Conservation (phyloP, 2,113 vertebrate genomes). For the Callaeas wilsoni region DNA sequence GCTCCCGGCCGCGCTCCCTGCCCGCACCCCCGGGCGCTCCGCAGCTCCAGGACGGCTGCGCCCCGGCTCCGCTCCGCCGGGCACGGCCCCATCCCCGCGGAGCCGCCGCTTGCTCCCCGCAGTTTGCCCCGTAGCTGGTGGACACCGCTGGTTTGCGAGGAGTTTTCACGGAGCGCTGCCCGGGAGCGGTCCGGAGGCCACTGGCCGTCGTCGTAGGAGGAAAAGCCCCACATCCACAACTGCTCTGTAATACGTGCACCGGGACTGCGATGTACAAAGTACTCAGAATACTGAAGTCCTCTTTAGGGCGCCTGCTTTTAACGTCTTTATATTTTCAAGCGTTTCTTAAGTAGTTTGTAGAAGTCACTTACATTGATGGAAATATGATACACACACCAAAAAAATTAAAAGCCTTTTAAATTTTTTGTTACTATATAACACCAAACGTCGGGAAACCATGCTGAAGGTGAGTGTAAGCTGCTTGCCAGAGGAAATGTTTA, state of each 20-base stretch:
- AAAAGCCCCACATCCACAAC: fast-evolving
- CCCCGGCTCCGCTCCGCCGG: neutral
- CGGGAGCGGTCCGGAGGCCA: neutral
- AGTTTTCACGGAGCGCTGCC: neutral
- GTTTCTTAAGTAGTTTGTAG: neutral
- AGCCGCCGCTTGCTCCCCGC: fast-evolving
- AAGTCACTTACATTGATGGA: neutral
- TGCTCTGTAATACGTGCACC: fast-evolving
- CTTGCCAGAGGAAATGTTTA: neutral
- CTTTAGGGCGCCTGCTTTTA: neutral
- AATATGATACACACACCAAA: fast-evolving
- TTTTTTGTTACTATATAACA: neutral
- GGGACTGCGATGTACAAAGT: fast-evolving
- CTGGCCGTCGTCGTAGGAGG: fast-evolving
- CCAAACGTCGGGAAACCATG: neutral
- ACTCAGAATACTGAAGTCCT: neutral
- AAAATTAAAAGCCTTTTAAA: neutral
- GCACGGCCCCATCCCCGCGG: neutral
- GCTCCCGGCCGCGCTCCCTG: neutral
- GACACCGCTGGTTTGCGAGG: neutral
- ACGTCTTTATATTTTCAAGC: neutral
- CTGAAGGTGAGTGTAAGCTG: neutral
- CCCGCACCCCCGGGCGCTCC: neutral
- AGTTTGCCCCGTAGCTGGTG: neutral
- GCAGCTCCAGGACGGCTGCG: neutral